These are phyloP conservation scores for Drosophila siamana DNA, from an alignment of 2,888 invertebrate species.

Conservation along the genomic window DNA sequence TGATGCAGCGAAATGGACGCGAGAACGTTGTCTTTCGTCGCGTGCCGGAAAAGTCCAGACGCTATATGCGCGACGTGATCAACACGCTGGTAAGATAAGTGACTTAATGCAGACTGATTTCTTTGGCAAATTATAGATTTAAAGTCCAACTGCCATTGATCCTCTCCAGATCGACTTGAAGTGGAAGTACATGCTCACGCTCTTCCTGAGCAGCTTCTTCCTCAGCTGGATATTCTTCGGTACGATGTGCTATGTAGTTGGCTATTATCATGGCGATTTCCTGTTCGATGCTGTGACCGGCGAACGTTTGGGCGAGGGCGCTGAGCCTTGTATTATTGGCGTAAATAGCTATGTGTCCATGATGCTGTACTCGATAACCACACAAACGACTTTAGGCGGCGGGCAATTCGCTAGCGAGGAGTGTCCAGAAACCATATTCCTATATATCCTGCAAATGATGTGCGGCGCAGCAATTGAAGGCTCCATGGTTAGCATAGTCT, in stretches of 20 bases:
- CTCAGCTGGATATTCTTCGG: conserved; percentile 93
- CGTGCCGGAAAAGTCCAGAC: conserved; percentile 88
- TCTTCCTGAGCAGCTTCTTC: conserved; percentile 94
- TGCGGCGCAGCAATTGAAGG: conserved; percentile 88
- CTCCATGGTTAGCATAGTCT: conserved; percentile 88
- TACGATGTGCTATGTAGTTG: conserved; percentile 91
- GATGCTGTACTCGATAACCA: conserved; percentile 94
- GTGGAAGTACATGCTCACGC: conserved; percentile 96
- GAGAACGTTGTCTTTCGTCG: conserved; percentile 83
- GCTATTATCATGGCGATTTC: conserved; percentile 92
- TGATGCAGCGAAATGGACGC: conserved; percentile 84
- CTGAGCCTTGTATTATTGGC: conserved; percentile 87
- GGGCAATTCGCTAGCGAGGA: conserved; percentile 92
- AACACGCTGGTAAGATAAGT: conserved; percentile 93
- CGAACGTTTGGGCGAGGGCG: conserved; percentile 85
- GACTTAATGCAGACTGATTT: not conserved
- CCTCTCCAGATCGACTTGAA: conserved; percentile 87
- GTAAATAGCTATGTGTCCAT: conserved; percentile 88
- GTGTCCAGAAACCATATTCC: conserved; percentile 91
- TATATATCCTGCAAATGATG: conserved; percentile 93
- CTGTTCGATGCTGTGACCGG: conserved; percentile 87
- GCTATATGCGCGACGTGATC: conserved; percentile 93
- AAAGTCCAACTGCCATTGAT: not conserved
- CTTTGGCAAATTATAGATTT: conserved; percentile 6
- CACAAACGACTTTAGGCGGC: conserved; percentile 94